Evolutionary conservation across 2,113 vertebrate genomes (phyloP).

Genomic region (Alethe diademata): DNA sequence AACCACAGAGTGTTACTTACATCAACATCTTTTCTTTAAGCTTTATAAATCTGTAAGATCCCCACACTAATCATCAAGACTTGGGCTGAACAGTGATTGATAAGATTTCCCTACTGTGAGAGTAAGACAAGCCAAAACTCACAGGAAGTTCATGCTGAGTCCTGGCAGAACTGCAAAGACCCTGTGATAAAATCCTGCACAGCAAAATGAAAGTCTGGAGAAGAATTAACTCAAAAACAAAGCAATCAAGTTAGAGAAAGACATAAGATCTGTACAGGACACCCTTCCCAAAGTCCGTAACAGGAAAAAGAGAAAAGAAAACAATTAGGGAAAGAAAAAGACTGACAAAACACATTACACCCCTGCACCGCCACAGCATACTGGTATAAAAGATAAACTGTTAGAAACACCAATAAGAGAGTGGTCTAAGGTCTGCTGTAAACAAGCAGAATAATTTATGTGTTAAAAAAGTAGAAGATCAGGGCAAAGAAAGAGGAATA

Average conservation of each 20-base stretch:
- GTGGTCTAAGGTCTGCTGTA: background rate
- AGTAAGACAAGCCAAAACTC: background rate
- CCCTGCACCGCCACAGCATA: background rate
- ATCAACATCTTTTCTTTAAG: background rate
- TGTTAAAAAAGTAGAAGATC: background rate
- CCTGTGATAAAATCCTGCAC: background rate
- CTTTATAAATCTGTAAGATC: background rate
- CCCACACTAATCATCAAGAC: background rate
- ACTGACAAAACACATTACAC: background rate
- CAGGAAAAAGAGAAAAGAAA: background rate
- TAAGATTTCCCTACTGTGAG: background rate
- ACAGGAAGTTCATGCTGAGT: background rate
- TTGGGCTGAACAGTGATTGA: background rate
- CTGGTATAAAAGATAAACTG: background rate
- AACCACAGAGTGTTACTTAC: background rate
- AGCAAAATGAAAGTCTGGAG: background rate
- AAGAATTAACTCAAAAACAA: background rate
- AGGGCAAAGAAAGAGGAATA: background rate
- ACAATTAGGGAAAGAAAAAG: rapidly evolving
- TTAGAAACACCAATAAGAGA: background rate
- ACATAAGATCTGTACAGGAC: background rate
- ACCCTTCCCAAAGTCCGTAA: background rate
- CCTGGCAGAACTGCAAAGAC: background rate
- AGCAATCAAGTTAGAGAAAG: background rate
- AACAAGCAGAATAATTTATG: background rate